Evolutionary conservation across 2,797 vertebrate genomes (phyloP).

Genomic region (Darevskia mixta): DNA sequence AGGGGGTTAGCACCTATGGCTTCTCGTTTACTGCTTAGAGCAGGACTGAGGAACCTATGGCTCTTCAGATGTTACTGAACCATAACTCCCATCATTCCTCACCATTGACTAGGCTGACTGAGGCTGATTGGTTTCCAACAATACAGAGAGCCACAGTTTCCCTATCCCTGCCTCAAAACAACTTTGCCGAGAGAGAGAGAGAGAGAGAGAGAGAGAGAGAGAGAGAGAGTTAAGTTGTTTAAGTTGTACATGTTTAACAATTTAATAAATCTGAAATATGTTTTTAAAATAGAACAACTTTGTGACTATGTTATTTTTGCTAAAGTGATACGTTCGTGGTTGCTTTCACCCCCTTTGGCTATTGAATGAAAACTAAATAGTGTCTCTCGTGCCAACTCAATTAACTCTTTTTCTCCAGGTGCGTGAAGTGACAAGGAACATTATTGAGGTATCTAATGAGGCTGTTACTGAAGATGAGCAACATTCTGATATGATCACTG

Average conservation of each 20-base stretch:
- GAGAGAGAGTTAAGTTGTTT: no score
- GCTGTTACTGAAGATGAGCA: conserved; percentile 78
- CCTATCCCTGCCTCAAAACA: no score
- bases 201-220: no score
- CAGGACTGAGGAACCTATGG: no score
- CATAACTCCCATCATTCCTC: no score
- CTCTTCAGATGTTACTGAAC: no score
- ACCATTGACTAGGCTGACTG: no score
- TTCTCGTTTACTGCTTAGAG: not conserved
- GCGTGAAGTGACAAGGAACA: conserved; percentile 85
- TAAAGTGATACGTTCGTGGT: not conserved
- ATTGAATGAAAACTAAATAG: conserved; percentile 19
- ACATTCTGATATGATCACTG: conserved; percentile 89
- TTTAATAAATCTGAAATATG: no score
- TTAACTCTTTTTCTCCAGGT: conserved; percentile 80
- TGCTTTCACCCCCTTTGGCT: not conserved
- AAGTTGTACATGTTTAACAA: no score
- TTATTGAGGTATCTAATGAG: conserved; percentile 82
- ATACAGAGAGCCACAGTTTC: no score
- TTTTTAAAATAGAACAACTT: not conserved
- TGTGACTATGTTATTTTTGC: not conserved
- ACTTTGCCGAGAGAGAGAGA: not conserved
- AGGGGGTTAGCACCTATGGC: no score
- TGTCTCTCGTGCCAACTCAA: not conserved
- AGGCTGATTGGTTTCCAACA: no score